Evolutionary conservation across 2,888 invertebrate species (phyloP), one percentile per base, ranked within the genome.

Genomic region (Rhodophaea formosa): DNA sequence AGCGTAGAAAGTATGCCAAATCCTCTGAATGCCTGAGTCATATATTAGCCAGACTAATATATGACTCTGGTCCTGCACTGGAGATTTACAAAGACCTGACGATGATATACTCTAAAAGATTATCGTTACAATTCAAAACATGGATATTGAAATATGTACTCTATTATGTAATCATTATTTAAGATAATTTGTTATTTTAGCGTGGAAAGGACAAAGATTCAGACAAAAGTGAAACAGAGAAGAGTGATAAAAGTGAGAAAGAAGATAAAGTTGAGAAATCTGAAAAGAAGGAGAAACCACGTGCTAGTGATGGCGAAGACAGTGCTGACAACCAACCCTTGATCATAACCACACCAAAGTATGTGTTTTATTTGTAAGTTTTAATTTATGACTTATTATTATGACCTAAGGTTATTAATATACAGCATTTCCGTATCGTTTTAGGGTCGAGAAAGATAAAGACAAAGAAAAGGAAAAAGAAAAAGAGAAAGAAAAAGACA

Each of bases 251-350:
- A 62, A 82, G 84, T 62, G 88, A 89, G 62, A 88, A 88, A 59
- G 82, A 84, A 30, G 86, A 85, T 46, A 84, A 84, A 67, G 65
- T 74, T 30, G 85, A 84, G 62, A 89, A 84, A 63, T 49, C 68
- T 32, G 84, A 84, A 49, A 82, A 88, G 66, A 89, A 86, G 52
- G 90, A 88, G 54, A 89, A 88, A 60, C 65, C 72, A 0, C 80
- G 78, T 10, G 79, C 76, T 8, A 91, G 89, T 39, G 92, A 92
- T 59, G 88, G 80, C 47, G 92, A 92, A 52, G 88, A 87, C 68
- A 91, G 87, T 61, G 88, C 88, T 32, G 93, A 92, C 65, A 92
- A 92, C 66, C 91, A 90, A 53, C 92, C 92, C 0, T 74, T 84
- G 0, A 84, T 85, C 32, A 67, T 66, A 1, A 83, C 86, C 23